Evolutionary conservation across 2,797 vertebrate species (phyloP), one percentile per base, ranked within the genome.

Genomic region (Diglossa cyanea): DNA sequence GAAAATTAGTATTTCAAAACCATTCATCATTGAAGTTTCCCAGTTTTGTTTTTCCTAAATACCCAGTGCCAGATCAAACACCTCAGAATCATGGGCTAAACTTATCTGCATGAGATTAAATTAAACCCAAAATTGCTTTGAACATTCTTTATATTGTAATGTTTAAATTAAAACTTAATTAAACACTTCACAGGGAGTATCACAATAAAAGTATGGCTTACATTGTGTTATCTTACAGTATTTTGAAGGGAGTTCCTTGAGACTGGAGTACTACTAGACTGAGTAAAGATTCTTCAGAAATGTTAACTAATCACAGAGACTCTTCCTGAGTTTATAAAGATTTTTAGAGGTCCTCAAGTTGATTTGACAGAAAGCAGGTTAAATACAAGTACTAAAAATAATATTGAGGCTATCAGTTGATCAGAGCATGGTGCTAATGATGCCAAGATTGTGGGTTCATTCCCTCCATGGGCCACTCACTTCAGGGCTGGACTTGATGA

Each of bases 111-210:
- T 60, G 55, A 90, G 33, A 72, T 76, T 47, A 89, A 77, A 82
- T 77, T 2, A 78, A 89, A 85, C 88, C 51, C 44, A 19, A 48
- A 78, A 93, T 77, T 79, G 48, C 37, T 62, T 93, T 85, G 85
- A 86, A 30, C 55, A 83, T 92, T 90, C 57, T 86, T 94, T 57
- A 71, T 79, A 74, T 65, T 90, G 66, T 76, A 65, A 87, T 86
- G 35, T 60, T 68, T 81, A 65, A 90, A 80, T 61, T 50, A 78
- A 87, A 77, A 7, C 19, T 37, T 90, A 21, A 44, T 50, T 70
- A 25, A 89, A 40, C 1, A 3, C 23, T 73, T 89, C 4, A 8
- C 45, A 54, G 67, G 42, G 11, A 55, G 17, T 53, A 45, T 28
- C 17, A 13, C 44, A 19, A 28, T 44, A 31, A 45, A 89, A 58